Base-by-base conservation (phyloP, 2,797 vertebrate species). In the Gadopsis bispinosus region DNA sequence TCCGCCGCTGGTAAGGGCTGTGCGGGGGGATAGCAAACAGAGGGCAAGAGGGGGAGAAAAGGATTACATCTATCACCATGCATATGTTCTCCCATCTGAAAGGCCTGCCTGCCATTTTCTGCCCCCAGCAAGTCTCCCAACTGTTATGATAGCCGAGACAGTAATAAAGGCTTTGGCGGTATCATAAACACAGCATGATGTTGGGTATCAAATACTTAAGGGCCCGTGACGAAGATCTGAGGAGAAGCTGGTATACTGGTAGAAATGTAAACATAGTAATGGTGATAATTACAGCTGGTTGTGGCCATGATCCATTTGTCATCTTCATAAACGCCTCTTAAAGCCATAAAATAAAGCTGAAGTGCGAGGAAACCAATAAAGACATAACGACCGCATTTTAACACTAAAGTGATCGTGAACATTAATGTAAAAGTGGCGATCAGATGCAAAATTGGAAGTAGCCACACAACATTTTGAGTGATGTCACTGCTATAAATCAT, bases 41-140 rank as follows among this genome's bases (percentile, higher is more conserved):
- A 77, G 91, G 91, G 89, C 81, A 83, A 63, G 73, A 68, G 80
- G 65, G 68, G 82, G 84, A 83, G 86, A 76, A 79, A 83, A 48
- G 92, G 94, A 94, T 93, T 93, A 91, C 87, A 91, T 93, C 90
- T 78, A 91, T 93, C 91, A 91, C 63, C 90, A 87, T 80, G 83
- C 83, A 89, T 91, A 91, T 90, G 88, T 85, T 82, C 88, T 87
- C 66, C 75, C 86, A 89, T 85, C 87, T 89, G 86, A 92, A 88
- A 89, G 81, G 86, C 87, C 81, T 64, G 81, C 73, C 74, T 75
- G 65, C 80, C 87, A 73, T 80, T 87, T 78, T 87, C 81, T 83
- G 79, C 89, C 87, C 62, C 80, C 63, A 81, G 83, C 87, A 39
- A 89, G 77, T 86, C 26, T 79, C 79, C 79, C 80, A 54, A 88